Base-by-base conservation (phyloP, 2,797 vertebrate species). In the Anabas testudineus region DNA sequence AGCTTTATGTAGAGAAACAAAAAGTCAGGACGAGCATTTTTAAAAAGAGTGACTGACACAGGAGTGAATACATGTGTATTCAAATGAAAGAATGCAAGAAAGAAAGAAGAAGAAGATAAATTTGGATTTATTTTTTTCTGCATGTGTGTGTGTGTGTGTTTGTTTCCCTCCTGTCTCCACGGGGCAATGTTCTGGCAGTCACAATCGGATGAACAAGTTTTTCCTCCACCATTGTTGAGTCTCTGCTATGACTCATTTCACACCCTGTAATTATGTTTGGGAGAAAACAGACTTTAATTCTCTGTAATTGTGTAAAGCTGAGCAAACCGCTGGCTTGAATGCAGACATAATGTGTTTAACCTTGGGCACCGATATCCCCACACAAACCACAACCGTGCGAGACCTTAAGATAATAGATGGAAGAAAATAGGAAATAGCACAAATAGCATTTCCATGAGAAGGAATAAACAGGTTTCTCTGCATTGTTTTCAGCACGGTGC, bases 191-290 rank as follows among this genome's bases (percentile, higher is more conserved):
- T 90, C 83, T 88, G 87, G 84, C 82, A 90, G 80, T 88, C 86
- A 90, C 89, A 88, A 88, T 85, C 67, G 82, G 81, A 91, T 90
- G 82, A 93, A 88, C 91, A 91, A 88, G 87, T 91, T 92, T 88
- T 85, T 87, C 82, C 83, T 87, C 81, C 64, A 8, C 81, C 77
- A 86, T 88, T 88, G 83, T 87, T 74, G 76, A 82, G 78, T 60
- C 68, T 81, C 68, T 22, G 32, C 76, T 62, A 69, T 91, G 91
- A 92, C 85, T 94, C 89, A 89, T 88, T 88, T 84, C 81, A 84
- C 75, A 87, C 78, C 64, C 85, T 81, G 80, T 87, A 90, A 92
- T 93, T 90, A 88, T 88, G 86, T 80, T 79, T 75, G 60, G 81
- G 74, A 80, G 66, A 79, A 87, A 90, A 76, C 77, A 89, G 63